Evolutionary conservation across 2,797 vertebrate genomes (phyloP).

Genomic region (Chromis chromis): DNA sequence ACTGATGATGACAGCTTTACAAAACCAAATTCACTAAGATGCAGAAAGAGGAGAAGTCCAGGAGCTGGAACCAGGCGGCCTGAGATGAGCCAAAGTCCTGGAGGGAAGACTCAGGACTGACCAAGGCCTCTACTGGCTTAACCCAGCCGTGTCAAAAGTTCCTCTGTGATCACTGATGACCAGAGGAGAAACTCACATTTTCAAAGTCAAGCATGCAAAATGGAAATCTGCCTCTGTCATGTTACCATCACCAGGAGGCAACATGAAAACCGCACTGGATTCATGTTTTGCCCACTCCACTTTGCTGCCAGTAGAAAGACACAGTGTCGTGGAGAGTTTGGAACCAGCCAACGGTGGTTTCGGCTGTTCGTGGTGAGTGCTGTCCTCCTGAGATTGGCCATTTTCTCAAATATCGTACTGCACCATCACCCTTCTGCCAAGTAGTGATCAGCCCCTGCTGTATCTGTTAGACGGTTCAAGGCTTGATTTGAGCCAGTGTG

Average conservation of each 20-base stretch:
- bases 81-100: slow-evolving; percentile 16
- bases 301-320: slow-evolving; percentile 16
- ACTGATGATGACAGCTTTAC: slow-evolving; percentile 53
- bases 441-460: slow-evolving; percentile 12
- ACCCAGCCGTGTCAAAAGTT: slow-evolving; percentile 24
- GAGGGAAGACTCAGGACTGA: slow-evolving; percentile 13
- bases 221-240: slow-evolving; percentile 9
- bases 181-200: slow-evolving; percentile 34
- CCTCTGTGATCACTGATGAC: slow-evolving; percentile 26
- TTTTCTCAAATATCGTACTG: slow-evolving; percentile 26
- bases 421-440: slow-evolving; percentile 11
- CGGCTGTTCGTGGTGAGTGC: background rate
- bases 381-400: slow-evolving; percentile 2
- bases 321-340: background rate
- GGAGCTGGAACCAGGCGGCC: slow-evolving; percentile 1
- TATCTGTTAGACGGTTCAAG: background rate
- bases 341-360: slow-evolving; percentile 8
- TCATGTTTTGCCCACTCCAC: slow-evolving; percentile 18
- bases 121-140: slow-evolving; percentile 18
- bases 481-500: slow-evolving; percentile 30
- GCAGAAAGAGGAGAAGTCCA: slow-evolving; percentile 4
- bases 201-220: slow-evolving; percentile 48
- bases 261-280: slow-evolving; percentile 15
- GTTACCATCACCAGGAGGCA: slow-evolving; percentile 5
- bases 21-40: slow-evolving; percentile 39